Percentiles rank a stretch among this genome's conserved stretches.
phyloP scores from a whole-genome alignment of 64 coral and sea anemone genomes.

The Actinia tenebrosa region DNA sequence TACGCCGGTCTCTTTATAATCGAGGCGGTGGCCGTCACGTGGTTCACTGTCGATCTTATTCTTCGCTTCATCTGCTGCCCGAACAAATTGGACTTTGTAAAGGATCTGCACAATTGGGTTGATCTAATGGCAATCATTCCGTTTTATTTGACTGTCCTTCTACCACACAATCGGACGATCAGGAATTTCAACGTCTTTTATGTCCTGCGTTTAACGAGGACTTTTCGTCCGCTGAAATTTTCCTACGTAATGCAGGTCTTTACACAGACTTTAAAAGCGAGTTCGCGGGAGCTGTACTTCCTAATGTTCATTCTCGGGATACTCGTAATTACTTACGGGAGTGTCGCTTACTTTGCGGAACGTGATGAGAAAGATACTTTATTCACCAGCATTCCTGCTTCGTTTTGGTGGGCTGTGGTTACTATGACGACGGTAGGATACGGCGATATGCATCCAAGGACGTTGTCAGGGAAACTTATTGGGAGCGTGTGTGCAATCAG shows the following conservation, averaged over 20 bases:
- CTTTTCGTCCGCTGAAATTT: conserved; percentile 85
- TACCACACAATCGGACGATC: conserved; percentile 55
- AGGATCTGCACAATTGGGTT: conserved; percentile 83
- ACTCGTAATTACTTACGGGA: conserved; percentile 76
- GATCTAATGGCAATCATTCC: conserved; percentile 83
- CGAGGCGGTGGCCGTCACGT: conserved; percentile 63
- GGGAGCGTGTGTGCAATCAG: conserved; percentile 79
- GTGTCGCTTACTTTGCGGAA: conserved; percentile 85
- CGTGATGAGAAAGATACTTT: conserved; percentile 36
- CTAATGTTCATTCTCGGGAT: conserved; percentile 88
- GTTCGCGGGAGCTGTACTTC: conserved; percentile 86
- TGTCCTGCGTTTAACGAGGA: conserved; percentile 65
- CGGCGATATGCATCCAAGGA: conserved; percentile 81
- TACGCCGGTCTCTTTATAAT: conserved; percentile 65
- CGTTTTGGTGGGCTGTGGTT: conserved; percentile 97
- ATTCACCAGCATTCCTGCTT: conserved; percentile 76
- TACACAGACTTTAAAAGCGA: conserved; percentile 87
- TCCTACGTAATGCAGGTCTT: conserved; percentile 97
- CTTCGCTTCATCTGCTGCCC: conserved; percentile 69
- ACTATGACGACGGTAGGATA: conserved; percentile 99
- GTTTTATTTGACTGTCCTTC: conserved; percentile 61
- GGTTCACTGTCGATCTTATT: conserved; percentile 77
- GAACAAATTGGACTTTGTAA: conserved; percentile 52
- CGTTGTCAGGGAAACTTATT: conserved; percentile 69
- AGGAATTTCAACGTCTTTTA: conserved; percentile 80